phyloP scores from a whole-genome alignment of 1,140 invertebrate species.

The Micrasema minimum region DNA sequence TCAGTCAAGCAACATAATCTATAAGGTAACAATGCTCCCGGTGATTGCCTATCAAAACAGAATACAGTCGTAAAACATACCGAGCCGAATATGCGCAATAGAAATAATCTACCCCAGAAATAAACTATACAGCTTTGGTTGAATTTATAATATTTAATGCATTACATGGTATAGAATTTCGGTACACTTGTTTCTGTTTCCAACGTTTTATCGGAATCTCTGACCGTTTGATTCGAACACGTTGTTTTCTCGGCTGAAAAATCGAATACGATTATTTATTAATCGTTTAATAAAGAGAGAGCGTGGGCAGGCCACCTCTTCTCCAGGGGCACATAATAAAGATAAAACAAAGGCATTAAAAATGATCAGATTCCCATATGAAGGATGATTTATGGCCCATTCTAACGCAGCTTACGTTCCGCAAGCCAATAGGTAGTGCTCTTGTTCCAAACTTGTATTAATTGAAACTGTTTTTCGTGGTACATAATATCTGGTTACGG shows the following conservation, averaged over 20 bases:
- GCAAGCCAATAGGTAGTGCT: slow-evolving; percentile 25
- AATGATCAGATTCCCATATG: slow-evolving; percentile 53
- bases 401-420: slow-evolving; percentile 29
- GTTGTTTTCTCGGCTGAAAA: slow-evolving; percentile 9
- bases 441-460: slow-evolving; percentile 26
- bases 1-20: slow-evolving; percentile 36
- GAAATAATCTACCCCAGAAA: background rate
- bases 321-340: slow-evolving; percentile 53
- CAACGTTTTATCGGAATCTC: background rate
- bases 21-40: slow-evolving; percentile 27
- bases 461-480: slow-evolving; percentile 22
- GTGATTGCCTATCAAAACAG: slow-evolving; percentile 5
- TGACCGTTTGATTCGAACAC: slow-evolving; percentile 14
- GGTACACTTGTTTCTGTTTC: too few relatives aligned
- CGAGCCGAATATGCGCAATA: background rate
- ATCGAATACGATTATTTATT: slow-evolving; percentile 52
- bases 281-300: slow-evolving; percentile 51
- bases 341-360: slow-evolving; percentile 53
- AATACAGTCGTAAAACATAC: background rate
- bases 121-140: slow-evolving; percentile 2
- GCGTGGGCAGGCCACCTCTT: slow-evolving; percentile 49
- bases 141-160: slow-evolving; percentile 23
- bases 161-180: too few relatives aligned
- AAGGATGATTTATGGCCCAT: slow-evolving; percentile 49
- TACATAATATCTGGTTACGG: background rate